Percentiles rank a stretch among this genome's conserved stretches.
Evolutionary conservation across 2,888 invertebrate species (phyloP).

Genomic region (Argynnis bischoffii): DNA sequence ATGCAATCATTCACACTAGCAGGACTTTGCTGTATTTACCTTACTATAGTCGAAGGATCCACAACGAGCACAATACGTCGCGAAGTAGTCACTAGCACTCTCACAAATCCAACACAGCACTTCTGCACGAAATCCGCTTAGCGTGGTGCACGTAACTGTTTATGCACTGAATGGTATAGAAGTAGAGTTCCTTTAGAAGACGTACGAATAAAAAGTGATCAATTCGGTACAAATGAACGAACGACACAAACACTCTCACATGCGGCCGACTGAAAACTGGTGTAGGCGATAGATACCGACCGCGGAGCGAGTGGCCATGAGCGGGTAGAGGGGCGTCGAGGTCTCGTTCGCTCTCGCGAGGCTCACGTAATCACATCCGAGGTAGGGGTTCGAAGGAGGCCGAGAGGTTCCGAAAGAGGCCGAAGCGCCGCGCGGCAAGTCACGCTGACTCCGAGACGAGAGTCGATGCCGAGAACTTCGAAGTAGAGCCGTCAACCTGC

Average conservation of each 20-base stretch:
- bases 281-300: slow-evolving; percentile 39
- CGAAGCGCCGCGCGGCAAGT: slow-evolving; percentile 49
- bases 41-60: slow-evolving; percentile 73
- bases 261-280: slow-evolving; percentile 67
- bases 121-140: slow-evolving; percentile 51
- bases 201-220: slow-evolving; percentile 70
- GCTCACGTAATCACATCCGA: slow-evolving; percentile 62
- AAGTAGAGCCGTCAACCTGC: too few species aligned
- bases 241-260: slow-evolving; percentile 50
- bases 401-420: slow-evolving; percentile 58
- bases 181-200: slow-evolving; percentile 57
- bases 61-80: slow-evolving; percentile 66
- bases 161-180: slow-evolving; percentile 47
- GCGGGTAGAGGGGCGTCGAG: slow-evolving; percentile 54
- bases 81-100: slow-evolving; percentile 68
- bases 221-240: slow-evolving; percentile 46
- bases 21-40: slow-evolving; percentile 70
- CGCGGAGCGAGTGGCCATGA: slow-evolving; percentile 52
- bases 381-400: slow-evolving; percentile 59
- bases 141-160: slow-evolving; percentile 50
- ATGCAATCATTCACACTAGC: slow-evolving; percentile 64
- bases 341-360: slow-evolving; percentile 50
- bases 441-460: slow-evolving; percentile 56
- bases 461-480: too few species aligned
- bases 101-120: slow-evolving; percentile 65